These are phyloP conservation scores for Manis pentadactyla DNA, from an alignment of 2,797 vertebrate genomes.

Conservation along the genomic window DNA sequence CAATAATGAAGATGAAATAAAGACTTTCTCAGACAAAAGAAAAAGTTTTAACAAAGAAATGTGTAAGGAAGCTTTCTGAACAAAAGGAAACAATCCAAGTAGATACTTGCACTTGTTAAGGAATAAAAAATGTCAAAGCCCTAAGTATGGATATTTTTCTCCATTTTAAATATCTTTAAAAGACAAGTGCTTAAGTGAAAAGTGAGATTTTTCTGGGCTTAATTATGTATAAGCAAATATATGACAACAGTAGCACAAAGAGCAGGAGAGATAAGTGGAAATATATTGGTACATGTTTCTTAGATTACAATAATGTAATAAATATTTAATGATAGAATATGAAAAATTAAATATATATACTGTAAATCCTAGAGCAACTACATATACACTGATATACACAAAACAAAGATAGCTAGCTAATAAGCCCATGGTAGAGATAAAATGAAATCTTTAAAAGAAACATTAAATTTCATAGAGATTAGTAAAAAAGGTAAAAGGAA, in stretches of 20 bases:
- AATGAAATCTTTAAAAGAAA: not conserved
- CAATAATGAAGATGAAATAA: not conserved
- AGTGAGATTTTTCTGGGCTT: not conserved
- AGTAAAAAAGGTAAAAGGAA: not conserved
- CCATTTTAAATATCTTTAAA: slow-evolving; percentile 3
- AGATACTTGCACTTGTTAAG: not conserved
- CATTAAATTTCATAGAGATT: not conserved
- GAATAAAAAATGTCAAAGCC: not conserved
- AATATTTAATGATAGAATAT: not conserved
- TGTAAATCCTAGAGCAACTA: not conserved
- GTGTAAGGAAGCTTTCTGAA: not conserved
- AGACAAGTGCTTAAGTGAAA: not conserved
- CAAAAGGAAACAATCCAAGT: not conserved
- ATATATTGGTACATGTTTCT: not conserved
- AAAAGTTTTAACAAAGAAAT: not conserved
- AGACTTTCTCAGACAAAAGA: not conserved
- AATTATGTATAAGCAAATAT: not conserved
- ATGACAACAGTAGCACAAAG: not conserved
- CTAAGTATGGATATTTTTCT: not conserved
- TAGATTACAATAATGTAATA: not conserved
- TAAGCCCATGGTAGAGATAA: not conserved
- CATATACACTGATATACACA: not conserved
- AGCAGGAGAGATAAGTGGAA: not conserved
- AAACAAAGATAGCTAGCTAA: slow-evolving; percentile 17
- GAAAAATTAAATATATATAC: not conserved